Base-by-base conservation (phyloP, 2,888 invertebrate species). In the Punctoribates punctum region DNA sequence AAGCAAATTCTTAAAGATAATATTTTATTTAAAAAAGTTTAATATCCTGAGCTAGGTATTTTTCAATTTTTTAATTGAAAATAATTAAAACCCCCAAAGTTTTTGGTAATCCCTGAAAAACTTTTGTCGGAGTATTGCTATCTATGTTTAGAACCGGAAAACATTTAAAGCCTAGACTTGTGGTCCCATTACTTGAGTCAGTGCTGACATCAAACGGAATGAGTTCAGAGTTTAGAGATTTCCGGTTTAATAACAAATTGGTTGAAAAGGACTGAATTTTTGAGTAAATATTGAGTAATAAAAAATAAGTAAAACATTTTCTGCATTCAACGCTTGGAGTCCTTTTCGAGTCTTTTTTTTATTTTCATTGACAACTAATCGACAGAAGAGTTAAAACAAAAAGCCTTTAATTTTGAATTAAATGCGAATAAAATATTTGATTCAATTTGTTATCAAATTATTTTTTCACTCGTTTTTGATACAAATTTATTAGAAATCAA, bases 281-380 rank as follows among this genome's bases (percentile, higher is more conserved):
- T n/a, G 20, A n/a, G 17, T 1, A 8, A 51, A 51, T 51, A 51
- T 51, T 51, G 4, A 42, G 42, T 34, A 3, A 34, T 34, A 34
- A 42, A 42, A 42, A 42, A 9, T 5, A 51, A n/a, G 11, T 2
- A 51, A 51, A 51, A 17, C 17, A 23, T 57, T 57, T 20, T 23
- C 6, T 57, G 1, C 25, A 57, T 1, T 23, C 13, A 57, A 57
- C 57, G 13, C 57, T 57, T 57, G 57, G 25, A 57, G 25, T 57
- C 25, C 20, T 25, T 5, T 57, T 2, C 1, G 13, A 42, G 13
- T 42, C n/a, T n/a, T n/a, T n/a, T n/a, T n/a, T 25, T 57, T 25
- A 25, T 57, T 57, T 57, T 57, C 25, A 57, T 57, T 57, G 57
- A 57, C 57, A 57, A 11, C 23, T 57, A 57, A 57, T 57, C 57